Percentiles rank a stretch among this genome's conserved stretches.
These are phyloP conservation scores for Invenusta paracnida DNA, from an alignment of 2,888 invertebrate genomes.

Conservation along the genomic window DNA sequence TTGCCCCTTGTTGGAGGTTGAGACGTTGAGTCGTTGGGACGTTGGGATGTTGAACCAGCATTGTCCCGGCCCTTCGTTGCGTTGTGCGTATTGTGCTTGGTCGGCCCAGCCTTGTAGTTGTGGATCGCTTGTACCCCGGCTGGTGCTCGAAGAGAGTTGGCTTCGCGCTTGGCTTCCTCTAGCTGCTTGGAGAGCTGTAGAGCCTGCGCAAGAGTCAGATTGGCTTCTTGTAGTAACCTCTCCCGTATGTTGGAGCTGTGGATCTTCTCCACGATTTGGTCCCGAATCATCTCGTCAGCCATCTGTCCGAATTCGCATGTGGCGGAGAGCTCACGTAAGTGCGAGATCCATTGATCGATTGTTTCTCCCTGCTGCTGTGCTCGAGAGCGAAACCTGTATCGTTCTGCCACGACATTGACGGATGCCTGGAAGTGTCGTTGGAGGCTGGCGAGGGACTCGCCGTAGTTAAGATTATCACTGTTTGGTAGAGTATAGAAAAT, in stretches of 20 bases:
- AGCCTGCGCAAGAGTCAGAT: neutral
- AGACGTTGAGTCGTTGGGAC: neutral
- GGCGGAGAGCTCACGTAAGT: neutral
- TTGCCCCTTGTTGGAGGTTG: neutral
- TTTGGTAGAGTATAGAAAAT: neutral
- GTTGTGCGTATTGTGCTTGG: neutral
- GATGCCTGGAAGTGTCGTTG: slow-evolving; percentile 25
- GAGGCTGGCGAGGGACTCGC: neutral
- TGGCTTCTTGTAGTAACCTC: neutral
- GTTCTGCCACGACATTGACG: slow-evolving; percentile 31
- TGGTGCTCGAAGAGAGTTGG: neutral
- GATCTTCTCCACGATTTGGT: slow-evolving; percentile 36
- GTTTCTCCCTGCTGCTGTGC: slow-evolving; percentile 33
- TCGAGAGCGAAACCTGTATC: slow-evolving; percentile 24
- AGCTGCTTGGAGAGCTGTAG: slow-evolving; percentile 3
- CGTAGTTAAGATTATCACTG: neutral
- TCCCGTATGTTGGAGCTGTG: slow-evolving; percentile 5
- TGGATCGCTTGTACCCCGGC: neutral
- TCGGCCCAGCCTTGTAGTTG: neutral
- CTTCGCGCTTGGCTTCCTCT: slow-evolving; percentile 11
- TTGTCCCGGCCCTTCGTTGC: neutral
- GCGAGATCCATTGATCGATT: slow-evolving; percentile 14
- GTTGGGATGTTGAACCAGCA: neutral
- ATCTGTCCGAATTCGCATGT: slow-evolving; percentile 11
- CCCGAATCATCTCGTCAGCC: slow-evolving; percentile 7